phyloP scores from a whole-genome alignment of 2,888 invertebrate species.

The Teinopalpus imperialis region DNA sequence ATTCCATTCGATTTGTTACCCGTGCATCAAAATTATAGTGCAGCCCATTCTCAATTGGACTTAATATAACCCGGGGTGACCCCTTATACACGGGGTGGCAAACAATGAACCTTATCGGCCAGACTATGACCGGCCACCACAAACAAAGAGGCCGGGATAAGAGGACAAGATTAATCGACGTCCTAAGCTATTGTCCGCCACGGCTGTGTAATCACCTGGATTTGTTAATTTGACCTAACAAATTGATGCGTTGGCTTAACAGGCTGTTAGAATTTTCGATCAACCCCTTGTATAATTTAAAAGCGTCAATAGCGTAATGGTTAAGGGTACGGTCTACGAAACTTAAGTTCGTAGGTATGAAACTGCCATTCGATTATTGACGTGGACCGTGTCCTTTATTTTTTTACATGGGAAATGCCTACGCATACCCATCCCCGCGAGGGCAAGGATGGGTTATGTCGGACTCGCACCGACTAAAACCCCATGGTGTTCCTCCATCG shows the following conservation, averaged over 20 bases:
- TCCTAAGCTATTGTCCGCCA: conserved; percentile 22
- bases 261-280: not conserved
- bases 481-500: too few relatives aligned
- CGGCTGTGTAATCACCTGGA: conserved; percentile 21
- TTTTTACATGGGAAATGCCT: too few relatives aligned
- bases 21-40: not conserved
- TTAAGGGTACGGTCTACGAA: too few relatives aligned
- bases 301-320: too few relatives aligned
- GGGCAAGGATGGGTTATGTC: too few relatives aligned
- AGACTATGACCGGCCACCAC: conserved; percentile 6
- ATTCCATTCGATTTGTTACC: conserved; percentile 1
- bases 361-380: too few relatives aligned
- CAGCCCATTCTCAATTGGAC: conserved; percentile 5
- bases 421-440: too few relatives aligned
- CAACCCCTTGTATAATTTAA: conserved; percentile 1
- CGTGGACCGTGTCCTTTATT: too few relatives aligned
- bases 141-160: conserved; percentile 12
- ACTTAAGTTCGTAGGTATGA: too few relatives aligned
- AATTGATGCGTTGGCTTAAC: conserved; percentile 4
- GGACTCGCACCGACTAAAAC: too few relatives aligned
- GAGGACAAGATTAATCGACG: conserved; percentile 26
- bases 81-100: not conserved
- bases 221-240: conserved; percentile 25
- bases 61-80: conserved; percentile 2
- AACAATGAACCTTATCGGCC: conserved; percentile 23